A percentile compares a stretch with the other conserved stretches of the same genome.
Conservation (phyloP, 2,797 vertebrate species). For the Falco novaeseelandiae region DNA sequence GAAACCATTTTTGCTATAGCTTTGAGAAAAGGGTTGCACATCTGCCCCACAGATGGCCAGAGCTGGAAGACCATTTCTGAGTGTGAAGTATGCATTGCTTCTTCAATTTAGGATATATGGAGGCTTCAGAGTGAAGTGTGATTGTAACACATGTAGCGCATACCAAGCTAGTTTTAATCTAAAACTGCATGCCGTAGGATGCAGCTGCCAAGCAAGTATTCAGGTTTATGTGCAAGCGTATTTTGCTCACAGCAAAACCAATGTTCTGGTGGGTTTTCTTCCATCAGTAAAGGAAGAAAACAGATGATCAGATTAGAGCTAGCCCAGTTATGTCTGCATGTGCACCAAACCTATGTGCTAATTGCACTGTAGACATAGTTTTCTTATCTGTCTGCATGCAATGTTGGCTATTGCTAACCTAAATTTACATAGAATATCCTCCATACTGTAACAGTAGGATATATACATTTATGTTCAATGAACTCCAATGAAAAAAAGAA, state of each 20-base stretch:
- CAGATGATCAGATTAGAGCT: neutral
- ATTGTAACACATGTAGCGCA: constrained; percentile 1
- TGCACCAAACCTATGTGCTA: neutral
- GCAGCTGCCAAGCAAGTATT: neutral
- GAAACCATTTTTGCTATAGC: neutral
- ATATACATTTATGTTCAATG: neutral
- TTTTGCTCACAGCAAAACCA: neutral
- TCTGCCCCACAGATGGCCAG: constrained; percentile 37
- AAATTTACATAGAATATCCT: neutral
- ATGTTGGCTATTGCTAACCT: neutral
- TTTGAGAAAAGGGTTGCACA: neutral
- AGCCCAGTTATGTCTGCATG: neutral
- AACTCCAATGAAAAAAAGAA: neutral
- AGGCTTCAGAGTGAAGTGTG: neutral
- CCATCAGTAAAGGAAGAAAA: neutral
- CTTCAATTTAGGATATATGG: neutral
- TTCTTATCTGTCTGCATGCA: neutral
- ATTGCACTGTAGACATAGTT: neutral
- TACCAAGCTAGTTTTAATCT: constrained; percentile 20
- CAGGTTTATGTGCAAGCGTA: neutral
- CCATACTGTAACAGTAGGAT: neutral
- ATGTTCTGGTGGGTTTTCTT: neutral
- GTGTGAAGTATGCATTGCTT: neutral
- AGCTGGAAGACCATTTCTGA: neutral
- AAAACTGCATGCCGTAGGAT: neutral